These are phyloP conservation scores for Stratiolaelaps scimitus DNA, from an alignment of 1,140 invertebrate genomes.

Conservation along the genomic window DNA sequence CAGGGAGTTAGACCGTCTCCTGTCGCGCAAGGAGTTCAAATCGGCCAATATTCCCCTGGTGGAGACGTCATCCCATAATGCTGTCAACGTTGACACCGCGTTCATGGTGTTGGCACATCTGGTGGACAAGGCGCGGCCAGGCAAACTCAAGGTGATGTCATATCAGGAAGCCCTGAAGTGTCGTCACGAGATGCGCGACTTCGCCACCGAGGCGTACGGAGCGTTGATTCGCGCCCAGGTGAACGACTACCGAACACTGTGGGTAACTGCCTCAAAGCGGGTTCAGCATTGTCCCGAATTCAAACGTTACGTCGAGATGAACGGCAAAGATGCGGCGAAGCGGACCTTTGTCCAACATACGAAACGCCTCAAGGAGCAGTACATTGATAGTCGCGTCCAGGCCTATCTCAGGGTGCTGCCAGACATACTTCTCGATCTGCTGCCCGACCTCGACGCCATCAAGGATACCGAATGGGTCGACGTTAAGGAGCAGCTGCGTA, in stretches of 20 bases:
- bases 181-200: constrained; percentile 73
- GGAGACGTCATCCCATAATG: constrained; percentile 89
- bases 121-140: constrained; percentile 59
- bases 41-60: constrained; percentile 63
- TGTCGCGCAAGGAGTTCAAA: constrained; percentile 82
- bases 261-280: constrained; percentile 72
- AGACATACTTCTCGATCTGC: constrained; percentile 62
- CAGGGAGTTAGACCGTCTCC: constrained; percentile 72
- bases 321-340: constrained; percentile 70
- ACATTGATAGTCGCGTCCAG: constrained; percentile 62
- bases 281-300: constrained; percentile 73
- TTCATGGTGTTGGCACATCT: constrained; percentile 84
- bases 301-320: constrained; percentile 69
- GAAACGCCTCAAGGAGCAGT: constrained; percentile 71
- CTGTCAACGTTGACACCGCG: constrained; percentile 87
- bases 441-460: constrained; percentile 62
- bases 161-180: constrained; percentile 72
- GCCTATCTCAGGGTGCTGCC: constrained; percentile 67
- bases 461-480: constrained; percentile 73
- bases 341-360: constrained; percentile 65
- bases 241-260: constrained; percentile 66
- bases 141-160: constrained; percentile 55
- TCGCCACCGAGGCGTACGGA: constrained; percentile 72
- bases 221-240: constrained; percentile 64
- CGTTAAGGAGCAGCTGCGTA: constrained; percentile 64